Percentiles rank a stretch among this genome's conserved stretches.
Evolutionary conservation across 2,888 invertebrate genomes (phyloP).

Genomic region (Melangyna quadrimaculata): DNA sequence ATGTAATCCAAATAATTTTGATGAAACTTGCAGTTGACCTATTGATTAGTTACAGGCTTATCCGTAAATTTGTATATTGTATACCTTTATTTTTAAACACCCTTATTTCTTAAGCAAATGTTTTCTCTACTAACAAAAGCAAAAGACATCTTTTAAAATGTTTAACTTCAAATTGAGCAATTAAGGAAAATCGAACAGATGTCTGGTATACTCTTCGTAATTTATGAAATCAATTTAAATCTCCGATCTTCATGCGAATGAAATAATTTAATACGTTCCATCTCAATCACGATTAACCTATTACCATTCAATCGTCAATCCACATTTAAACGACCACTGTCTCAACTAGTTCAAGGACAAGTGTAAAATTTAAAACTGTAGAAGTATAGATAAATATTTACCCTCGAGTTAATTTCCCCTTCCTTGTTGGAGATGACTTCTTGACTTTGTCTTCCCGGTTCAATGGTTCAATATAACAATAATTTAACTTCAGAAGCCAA

Average conservation of each 20-base stretch:
- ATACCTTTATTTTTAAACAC: not conserved
- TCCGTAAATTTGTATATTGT: not conserved
- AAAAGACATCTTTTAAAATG: slow-evolving; percentile 3
- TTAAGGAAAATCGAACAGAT: slow-evolving; percentile 54
- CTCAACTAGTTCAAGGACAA: slow-evolving; percentile 64
- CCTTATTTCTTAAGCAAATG: not conserved
- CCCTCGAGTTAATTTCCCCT: slow-evolving; percentile 33
- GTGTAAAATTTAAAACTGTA: slow-evolving; percentile 24
- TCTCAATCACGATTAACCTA: slow-evolving; percentile 45
- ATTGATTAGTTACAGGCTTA: not conserved
- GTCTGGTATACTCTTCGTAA: slow-evolving; percentile 1
- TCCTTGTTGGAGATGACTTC: slow-evolving; percentile 20
- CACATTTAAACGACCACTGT: too few species aligned
- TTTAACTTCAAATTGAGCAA: slow-evolving; percentile 33
- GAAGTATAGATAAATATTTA: not conserved
- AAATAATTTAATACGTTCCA: slow-evolving; percentile 1
- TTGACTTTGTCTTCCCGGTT: slow-evolving; percentile 11
- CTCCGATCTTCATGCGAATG: not conserved
- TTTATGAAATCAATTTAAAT: slow-evolving; percentile 21
- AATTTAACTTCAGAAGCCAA: slow-evolving; percentile 52
- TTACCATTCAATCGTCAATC: slow-evolving; percentile 50
- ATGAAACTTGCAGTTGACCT: too few species aligned
- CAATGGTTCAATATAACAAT: not conserved
- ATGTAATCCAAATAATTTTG: too few species aligned
- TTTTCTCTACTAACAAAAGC: not conserved